A percentile compares a stretch with the other conserved stretches of the same genome.
Evolutionary conservation across 1,140 invertebrate species (phyloP).

Genomic region (Planococcus citri): DNA sequence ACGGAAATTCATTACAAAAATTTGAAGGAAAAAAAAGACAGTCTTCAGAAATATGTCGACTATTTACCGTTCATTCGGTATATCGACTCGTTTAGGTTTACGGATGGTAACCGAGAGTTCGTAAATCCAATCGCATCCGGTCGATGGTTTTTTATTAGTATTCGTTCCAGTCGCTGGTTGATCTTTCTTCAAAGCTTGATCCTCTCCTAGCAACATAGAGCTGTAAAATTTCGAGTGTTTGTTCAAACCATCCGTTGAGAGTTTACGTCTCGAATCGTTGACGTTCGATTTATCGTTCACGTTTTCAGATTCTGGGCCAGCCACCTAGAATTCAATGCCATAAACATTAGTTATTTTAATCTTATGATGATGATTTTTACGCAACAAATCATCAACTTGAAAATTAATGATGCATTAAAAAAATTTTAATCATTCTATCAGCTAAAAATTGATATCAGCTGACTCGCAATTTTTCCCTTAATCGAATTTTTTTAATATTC

Average conservation of each 20-base stretch:
- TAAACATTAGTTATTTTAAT: too few species aligned
- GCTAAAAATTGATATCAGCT: too few species aligned
- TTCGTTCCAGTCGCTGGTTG: neutral
- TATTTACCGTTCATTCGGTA: constrained; percentile 56
- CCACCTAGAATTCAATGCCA: neutral
- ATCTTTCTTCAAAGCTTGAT: neutral
- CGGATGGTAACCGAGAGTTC: constrained; percentile 79
- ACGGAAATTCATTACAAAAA: neutral
- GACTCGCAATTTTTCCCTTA: too few species aligned
- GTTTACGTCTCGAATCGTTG: neutral
- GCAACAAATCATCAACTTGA: too few species aligned
- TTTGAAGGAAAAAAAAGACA: too few species aligned
- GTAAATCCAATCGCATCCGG: constrained; percentile 77
- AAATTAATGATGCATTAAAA: too few species aligned
- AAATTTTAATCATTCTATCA: too few species aligned
- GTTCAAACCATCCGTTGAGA: neutral
- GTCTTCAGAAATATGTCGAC: too few species aligned
- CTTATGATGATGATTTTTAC: too few species aligned
- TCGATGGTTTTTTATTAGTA: constrained; percentile 27
- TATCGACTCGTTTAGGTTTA: constrained; percentile 49
- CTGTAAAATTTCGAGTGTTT: neutral
- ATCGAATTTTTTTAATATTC: neutral
- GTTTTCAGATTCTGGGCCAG: neutral
- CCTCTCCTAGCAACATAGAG: neutral
- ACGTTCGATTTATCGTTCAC: neutral